Evolutionary conservation across 2,888 invertebrate genomes (phyloP), one percentile per base, ranked within the genome.

Genomic region (Acrocera orbiculus): DNA sequence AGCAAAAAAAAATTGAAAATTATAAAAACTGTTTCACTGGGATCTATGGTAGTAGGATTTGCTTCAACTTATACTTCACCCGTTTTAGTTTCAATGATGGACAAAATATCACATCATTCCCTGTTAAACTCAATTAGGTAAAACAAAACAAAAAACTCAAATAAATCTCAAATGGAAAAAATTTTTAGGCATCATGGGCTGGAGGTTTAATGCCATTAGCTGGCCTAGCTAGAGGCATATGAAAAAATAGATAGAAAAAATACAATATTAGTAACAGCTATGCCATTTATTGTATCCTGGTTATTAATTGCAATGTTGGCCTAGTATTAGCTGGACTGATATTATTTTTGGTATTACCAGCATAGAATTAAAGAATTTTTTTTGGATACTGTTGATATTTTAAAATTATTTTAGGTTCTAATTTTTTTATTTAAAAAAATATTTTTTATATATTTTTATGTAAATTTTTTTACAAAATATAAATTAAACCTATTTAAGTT

Each of bases 201-300:
- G 83, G 83, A 29, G 81, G 87, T 46, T 62, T 87, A 10, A 81
- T 90, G 78, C 87, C 90, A 1, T 57, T 90, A 40, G 78, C 81
- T 35, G 90, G 87, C 14, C 58, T 90, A 13, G 58, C 76, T 5
- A 90, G 90, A 15, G 86, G 89, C 28, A 64, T 87, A 11, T 45
- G 89, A 87, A 58, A 67, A 67, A 41, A 52, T 87, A 13, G 90
- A 90, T 38, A 68, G 90, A 47, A 75, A 76, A 52, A 70, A 69
- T 47, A 85, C 86, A 3, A 81, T 89, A 40, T 66, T 80, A 33
- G 64, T 68, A 11, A 83, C 79, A 5, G 78, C 82, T 15, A 52
- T 80, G 27, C 79, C 87, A 2, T 87, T 87, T 54, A 72, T 81
- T 39, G 47, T 75, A 27, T 80, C 90, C 6, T 92, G 87, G 79